Conservation (phyloP, 2,888 invertebrate species). For the Notodonta ziczac region DNA sequence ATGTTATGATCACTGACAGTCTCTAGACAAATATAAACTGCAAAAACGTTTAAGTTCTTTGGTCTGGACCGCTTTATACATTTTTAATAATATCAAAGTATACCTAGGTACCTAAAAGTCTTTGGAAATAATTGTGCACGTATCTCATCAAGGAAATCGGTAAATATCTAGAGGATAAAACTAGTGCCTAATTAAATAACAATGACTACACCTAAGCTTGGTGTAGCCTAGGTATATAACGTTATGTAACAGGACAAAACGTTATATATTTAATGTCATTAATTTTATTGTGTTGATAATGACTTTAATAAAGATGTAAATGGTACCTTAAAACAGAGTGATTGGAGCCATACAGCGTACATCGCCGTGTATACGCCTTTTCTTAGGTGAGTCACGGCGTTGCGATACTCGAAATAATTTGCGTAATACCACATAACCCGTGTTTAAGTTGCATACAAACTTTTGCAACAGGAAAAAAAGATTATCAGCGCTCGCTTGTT, state of each 20-base stretch:
- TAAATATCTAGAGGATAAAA: constrained; percentile 1
- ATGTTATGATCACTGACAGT: no score
- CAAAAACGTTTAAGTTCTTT: no score
- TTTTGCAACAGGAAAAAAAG: constrained; percentile 38
- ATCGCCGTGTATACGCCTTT: constrained; percentile 18
- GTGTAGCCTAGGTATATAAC: not conserved
- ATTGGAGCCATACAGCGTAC: not conserved
- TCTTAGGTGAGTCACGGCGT: constrained; percentile 45
- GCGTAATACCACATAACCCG: constrained; percentile 43
- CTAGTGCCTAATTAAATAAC: not conserved
- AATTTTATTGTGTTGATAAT: no score
- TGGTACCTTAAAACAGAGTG: not conserved
- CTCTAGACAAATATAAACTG: no score
- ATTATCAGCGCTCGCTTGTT: constrained; percentile 8
- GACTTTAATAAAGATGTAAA: no score
- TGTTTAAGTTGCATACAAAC: constrained; percentile 38
- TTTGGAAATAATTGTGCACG: not conserved
- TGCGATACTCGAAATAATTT: constrained; percentile 15
- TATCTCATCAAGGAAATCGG: constrained; percentile 3
- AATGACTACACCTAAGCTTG: not conserved
- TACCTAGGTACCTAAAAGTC: not conserved
- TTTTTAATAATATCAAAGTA: not conserved
- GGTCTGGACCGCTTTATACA: not conserved
- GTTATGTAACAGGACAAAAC: no score
- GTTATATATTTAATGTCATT: no score